Evolutionary conservation across 1,140 invertebrate species (phyloP).

Genomic region (Rhizoglyphus robini): DNA sequence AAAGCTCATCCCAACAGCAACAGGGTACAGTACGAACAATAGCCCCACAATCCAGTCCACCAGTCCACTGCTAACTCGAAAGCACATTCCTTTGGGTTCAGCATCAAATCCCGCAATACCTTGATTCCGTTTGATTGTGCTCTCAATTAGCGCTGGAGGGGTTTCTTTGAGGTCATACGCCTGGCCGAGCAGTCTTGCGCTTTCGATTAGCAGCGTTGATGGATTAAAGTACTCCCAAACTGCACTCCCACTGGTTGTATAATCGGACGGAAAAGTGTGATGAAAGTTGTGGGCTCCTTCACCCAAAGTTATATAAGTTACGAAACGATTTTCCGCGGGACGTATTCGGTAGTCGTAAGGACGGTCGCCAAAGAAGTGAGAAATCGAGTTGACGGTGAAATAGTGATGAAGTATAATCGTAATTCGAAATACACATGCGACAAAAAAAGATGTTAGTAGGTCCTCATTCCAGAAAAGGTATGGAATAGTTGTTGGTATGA

Average conservation of each 20-base stretch:
- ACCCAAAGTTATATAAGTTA: neutral
- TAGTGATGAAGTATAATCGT: slow-evolving; percentile 32
- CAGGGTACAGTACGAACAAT: neutral
- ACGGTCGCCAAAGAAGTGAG: neutral
- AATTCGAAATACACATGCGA: slow-evolving; percentile 36
- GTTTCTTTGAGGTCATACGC: neutral
- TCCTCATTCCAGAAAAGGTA: slow-evolving; percentile 38
- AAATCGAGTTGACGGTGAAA: slow-evolving; percentile 5
- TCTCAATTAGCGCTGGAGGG: neutral
- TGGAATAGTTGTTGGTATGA: slow-evolving; percentile 37
- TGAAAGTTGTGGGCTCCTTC: slow-evolving; percentile 10
- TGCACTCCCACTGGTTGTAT: neutral
- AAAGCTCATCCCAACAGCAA: neutral
- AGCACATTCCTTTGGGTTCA: neutral
- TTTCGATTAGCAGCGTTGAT: neutral
- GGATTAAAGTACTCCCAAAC: slow-evolving; percentile 3
- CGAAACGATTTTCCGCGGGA: neutral
- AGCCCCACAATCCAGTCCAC: neutral
- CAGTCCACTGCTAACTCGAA: neutral
- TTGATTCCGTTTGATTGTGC: neutral
- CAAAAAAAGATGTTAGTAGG: slow-evolving; percentile 32
- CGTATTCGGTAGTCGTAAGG: neutral
- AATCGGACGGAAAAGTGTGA: slow-evolving; percentile 5
- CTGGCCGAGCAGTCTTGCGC: neutral
- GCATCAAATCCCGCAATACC: neutral